Conservation (phyloP, 2,113 vertebrate genomes). For the Dicerorhinus sumatrensis region DNA sequence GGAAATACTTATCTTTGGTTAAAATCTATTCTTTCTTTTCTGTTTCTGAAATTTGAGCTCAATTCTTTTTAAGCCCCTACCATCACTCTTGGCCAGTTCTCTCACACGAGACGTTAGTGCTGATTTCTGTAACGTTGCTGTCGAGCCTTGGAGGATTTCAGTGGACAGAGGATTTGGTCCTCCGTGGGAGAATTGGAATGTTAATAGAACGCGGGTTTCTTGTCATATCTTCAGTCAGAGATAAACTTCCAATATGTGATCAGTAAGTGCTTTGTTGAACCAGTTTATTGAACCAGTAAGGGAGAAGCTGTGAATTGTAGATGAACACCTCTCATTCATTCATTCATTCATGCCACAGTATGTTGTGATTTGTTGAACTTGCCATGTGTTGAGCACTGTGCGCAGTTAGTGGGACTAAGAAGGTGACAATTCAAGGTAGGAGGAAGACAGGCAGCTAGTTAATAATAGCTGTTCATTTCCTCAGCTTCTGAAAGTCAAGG, state of each 20-base stretch:
- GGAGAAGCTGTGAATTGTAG: neutral
- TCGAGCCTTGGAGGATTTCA: neutral
- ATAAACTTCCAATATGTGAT: neutral
- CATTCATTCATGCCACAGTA: neutral
- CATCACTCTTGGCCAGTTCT: neutral
- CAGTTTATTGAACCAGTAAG: neutral
- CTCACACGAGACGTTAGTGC: neutral
- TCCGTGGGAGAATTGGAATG: neutral
- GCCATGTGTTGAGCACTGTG: neutral
- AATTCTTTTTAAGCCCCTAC: neutral
- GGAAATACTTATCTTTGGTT: conserved; percentile 12
- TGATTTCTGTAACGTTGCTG: neutral
- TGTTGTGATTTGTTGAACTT: neutral
- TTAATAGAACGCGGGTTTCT: neutral
- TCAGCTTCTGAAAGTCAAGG: neutral
- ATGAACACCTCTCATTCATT: neutral
- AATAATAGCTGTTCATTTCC: neutral
- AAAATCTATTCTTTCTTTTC: neutral
- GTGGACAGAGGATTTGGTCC: neutral
- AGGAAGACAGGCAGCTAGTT: neutral
- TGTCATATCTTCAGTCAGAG: neutral
- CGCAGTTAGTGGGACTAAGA: neutral
- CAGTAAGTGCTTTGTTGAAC: neutral
- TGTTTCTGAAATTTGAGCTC: conserved; percentile 42
- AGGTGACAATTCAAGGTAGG: neutral